Conservation (phyloP, 2,797 vertebrate genomes). For the Helicolenus hilgendorfi region DNA sequence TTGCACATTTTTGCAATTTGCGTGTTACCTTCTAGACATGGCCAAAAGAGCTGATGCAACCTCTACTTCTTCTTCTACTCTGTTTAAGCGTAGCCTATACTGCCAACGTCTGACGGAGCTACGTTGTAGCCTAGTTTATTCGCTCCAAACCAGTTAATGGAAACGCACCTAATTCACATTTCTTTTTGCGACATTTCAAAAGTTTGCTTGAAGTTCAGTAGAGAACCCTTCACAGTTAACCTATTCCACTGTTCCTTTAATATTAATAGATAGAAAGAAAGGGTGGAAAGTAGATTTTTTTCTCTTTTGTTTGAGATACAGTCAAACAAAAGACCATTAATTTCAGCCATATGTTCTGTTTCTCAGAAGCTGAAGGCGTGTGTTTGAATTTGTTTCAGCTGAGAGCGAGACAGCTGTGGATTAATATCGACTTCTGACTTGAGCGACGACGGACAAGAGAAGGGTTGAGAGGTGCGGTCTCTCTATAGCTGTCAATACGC, state of each 20-base stretch:
- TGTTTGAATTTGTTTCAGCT: slow-evolving; percentile 57
- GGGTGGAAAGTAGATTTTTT: background rate
- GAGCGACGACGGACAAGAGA: slow-evolving; percentile 76
- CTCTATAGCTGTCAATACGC: slow-evolving; percentile 1
- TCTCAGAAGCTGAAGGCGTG: slow-evolving; percentile 56
- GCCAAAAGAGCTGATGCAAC: too few relatives aligned
- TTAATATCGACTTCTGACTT: slow-evolving; percentile 79
- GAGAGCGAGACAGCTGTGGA: slow-evolving; percentile 83
- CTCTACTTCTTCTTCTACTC: too few relatives aligned
- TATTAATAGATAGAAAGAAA: background rate
- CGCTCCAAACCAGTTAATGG: too few relatives aligned
- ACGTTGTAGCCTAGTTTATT: too few relatives aligned
- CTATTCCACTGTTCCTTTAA: background rate
- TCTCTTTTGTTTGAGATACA: background rate
- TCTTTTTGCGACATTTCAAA: too few relatives aligned
- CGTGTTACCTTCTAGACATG: too few relatives aligned
- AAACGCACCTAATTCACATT: too few relatives aligned
- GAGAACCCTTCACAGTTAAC: background rate
- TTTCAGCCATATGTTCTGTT: slow-evolving; percentile 63
- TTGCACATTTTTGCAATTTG: too few relatives aligned
- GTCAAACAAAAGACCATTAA: slow-evolving; percentile 38
- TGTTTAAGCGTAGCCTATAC: too few relatives aligned
- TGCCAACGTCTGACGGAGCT: too few relatives aligned
- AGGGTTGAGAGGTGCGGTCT: slow-evolving; percentile 69
- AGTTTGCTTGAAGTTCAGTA: background rate